phyloP scores from a whole-genome alignment of 2,888 invertebrate species.

The Spilosoma lubricipeda region DNA sequence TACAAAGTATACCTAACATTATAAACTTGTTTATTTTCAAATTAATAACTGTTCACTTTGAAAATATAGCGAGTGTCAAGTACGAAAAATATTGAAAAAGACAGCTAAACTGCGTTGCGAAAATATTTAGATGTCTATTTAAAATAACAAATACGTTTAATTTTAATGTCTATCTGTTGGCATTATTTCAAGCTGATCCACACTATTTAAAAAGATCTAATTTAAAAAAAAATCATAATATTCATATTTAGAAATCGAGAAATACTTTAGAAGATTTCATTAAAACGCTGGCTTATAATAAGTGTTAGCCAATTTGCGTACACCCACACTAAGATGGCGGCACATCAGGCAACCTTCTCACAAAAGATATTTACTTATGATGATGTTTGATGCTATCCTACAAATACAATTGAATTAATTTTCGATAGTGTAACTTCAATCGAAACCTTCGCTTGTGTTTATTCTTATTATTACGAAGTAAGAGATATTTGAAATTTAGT shows the following conservation, averaged over 20 bases:
- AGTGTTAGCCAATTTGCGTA: not conserved
- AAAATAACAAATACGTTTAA: too few relatives aligned
- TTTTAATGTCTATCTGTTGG: too few relatives aligned
- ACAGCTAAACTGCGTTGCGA: not conserved
- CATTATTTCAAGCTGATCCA: too few relatives aligned
- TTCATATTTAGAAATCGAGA: too few relatives aligned
- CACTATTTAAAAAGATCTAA: too few relatives aligned
- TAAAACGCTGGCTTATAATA: not conserved
- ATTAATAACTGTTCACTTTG: conserved; percentile 9
- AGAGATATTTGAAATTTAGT: too few relatives aligned
- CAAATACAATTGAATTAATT: not conserved
- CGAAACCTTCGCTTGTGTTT: too few relatives aligned
- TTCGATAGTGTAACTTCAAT: not conserved
- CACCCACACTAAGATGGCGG: not conserved
- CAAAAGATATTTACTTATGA: not conserved
- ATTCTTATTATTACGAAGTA: too few relatives aligned
- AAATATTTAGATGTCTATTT: not conserved
- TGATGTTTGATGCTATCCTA: not conserved
- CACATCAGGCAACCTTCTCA: not conserved
- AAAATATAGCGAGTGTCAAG: conserved; percentile 6
- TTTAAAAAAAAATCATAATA: too few relatives aligned
- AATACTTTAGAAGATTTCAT: too few relatives aligned
- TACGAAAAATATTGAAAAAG: not conserved
- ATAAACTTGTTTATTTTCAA: conserved; percentile 6
- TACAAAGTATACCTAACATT: conserved; percentile 11